phyloP scores from a whole-genome alignment of 2,113 vertebrate genomes.

The Poeciliopsis retropinna region DNA sequence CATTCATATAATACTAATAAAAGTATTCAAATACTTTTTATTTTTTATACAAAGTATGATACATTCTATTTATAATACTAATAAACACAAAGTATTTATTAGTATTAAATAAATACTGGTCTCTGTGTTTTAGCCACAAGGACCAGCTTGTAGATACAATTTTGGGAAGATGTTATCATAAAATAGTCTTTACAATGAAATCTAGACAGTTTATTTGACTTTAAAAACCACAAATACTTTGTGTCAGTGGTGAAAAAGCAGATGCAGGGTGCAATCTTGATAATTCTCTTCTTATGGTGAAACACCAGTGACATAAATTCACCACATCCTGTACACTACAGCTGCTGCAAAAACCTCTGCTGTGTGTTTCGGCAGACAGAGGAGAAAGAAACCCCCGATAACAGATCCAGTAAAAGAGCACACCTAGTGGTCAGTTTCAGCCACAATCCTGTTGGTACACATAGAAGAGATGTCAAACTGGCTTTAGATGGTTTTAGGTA shows the following conservation, averaged over 20 bases:
- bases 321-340: constrained; percentile 74
- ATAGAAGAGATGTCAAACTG: not conserved
- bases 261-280: constrained; percentile 44
- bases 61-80: too few species aligned
- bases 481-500: not conserved
- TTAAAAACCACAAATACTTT: constrained; percentile 40
- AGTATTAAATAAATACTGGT: too few species aligned
- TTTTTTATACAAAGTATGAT: too few species aligned
- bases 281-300: constrained; percentile 31
- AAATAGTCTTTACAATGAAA: too few species aligned
- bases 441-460: not conserved
- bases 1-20: too few species aligned
- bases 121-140: too few species aligned
- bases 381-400: not conserved
- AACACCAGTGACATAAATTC: constrained; percentile 40
- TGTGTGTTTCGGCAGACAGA: constrained; percentile 11
- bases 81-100: too few species aligned
- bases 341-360: constrained; percentile 44
- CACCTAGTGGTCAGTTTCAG: constrained; percentile 38
- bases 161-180: too few species aligned
- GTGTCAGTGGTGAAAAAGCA: constrained; percentile 6
- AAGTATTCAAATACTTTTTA: too few species aligned
- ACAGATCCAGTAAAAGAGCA: constrained; percentile 36
- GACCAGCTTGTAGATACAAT: too few species aligned
- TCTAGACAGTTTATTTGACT: too few species aligned